Conservation (phyloP, 2,888 invertebrate species). For the Monochamus alternatus region DNA sequence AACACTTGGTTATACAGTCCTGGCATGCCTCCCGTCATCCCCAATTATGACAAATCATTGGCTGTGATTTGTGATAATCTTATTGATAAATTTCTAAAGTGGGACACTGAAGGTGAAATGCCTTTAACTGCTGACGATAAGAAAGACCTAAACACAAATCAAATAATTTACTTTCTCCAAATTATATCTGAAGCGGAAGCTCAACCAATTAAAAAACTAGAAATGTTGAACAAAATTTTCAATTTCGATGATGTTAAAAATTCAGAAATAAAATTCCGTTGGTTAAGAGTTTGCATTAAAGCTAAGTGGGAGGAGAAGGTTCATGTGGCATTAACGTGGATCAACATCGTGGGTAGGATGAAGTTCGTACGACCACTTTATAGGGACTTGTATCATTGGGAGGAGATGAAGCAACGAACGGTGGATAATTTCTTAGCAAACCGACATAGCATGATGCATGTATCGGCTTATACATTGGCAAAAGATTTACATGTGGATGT, state of each 20-base stretch:
- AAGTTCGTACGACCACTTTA: constrained; percentile 93
- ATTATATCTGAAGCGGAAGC: constrained; percentile 76
- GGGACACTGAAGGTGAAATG: constrained; percentile 68
- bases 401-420: constrained; percentile 78
- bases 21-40: constrained; percentile 93
- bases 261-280: constrained; percentile 83
- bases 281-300: constrained; percentile 85
- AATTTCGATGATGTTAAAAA: constrained; percentile 79
- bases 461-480: constrained; percentile 81
- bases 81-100: constrained; percentile 74
- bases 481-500: constrained; percentile 79
- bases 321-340: constrained; percentile 81
- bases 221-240: constrained; percentile 78
- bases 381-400: constrained; percentile 88
- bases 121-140: constrained; percentile 75
- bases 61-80: constrained; percentile 76
- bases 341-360: constrained; percentile 90
- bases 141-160: constrained; percentile 73
- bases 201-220: constrained; percentile 74
- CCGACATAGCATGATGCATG: constrained; percentile 87
- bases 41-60: constrained; percentile 82
- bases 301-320: constrained; percentile 81
- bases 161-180: constrained; percentile 80
- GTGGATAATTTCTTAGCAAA: constrained; percentile 82
- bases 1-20: constrained; percentile 84